Conservation (phyloP, 1,140 invertebrate genomes). For the Eurosta solidaginis region DNA sequence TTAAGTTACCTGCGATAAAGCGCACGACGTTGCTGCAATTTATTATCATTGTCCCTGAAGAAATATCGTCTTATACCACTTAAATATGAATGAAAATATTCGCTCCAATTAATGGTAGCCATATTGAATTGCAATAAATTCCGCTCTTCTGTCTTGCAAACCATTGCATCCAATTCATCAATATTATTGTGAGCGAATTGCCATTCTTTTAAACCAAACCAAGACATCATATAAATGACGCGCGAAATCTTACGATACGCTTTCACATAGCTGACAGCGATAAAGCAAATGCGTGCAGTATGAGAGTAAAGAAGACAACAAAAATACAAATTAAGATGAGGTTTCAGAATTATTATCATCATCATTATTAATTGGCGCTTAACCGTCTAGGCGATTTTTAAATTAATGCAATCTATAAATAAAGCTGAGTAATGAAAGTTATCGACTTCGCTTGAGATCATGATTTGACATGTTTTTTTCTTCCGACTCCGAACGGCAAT, state of each 20-base stretch:
- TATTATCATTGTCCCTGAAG: constrained; percentile 62
- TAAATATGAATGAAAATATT: constrained; percentile 65
- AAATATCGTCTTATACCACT: constrained; percentile 64
- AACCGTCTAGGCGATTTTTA: too few species aligned
- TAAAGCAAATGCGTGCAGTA: neutral
- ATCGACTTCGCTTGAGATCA: too few species aligned
- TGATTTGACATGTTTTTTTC: too few species aligned
- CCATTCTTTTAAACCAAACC: constrained; percentile 59
- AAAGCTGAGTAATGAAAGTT: too few species aligned
- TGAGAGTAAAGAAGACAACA: neutral
- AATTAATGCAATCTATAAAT: too few species aligned
- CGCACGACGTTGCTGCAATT: constrained; percentile 57
- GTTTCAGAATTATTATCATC: too few species aligned
- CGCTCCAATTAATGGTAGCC: constrained; percentile 64
- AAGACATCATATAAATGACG: constrained; percentile 59
- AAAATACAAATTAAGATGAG: too few species aligned
- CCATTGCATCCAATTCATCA: constrained; percentile 52
- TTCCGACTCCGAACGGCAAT: too few species aligned
- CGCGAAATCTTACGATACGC: constrained; percentile 53
- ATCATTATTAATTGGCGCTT: too few species aligned
- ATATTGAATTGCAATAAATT: constrained; percentile 60
- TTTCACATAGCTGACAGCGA: constrained; percentile 34
- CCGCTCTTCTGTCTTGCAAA: constrained; percentile 44
- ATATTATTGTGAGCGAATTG: constrained; percentile 57
- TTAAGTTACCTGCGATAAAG: constrained; percentile 56